Evolutionary conservation across 2,888 invertebrate species (phyloP), one percentile per base, ranked within the genome.

Genomic region (Baccha elongata): DNA sequence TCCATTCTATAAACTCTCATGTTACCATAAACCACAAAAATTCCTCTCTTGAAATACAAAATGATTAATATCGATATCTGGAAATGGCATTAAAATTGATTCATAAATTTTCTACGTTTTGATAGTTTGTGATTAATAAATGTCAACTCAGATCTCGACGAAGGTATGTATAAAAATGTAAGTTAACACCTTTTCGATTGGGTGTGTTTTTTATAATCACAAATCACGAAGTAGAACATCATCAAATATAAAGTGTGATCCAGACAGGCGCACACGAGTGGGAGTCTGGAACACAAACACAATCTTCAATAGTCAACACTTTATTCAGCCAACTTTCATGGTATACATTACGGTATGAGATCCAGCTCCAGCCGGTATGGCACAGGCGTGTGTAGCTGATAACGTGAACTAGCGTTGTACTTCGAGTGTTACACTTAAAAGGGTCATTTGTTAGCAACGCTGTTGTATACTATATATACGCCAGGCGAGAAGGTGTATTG

Each of bases 391-490:
- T 68, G 23, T 48, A 68, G 32, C 65, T 78, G 83, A 83, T 83
- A 83, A 78, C 44, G 46, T 53, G 52, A 67, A 68, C 73, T 68
- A 68, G 72, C 68, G n/a, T 68, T 83, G 83, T 83, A 78, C 83
- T 73, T 68, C 11, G 72, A 83, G 76, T 83, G 83, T 83, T 83
- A 83, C 83, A 83, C 73, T 83, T 83, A 83, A 83, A 83, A 83
- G 83, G 83, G 83, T 83, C 76, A 83, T 83, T 83, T 83, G 76
- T 83, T 76, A 78, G 37, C 60, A 35, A 15, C n/a, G 42, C n/a
- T 32, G 29, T 46, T 13, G 26, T 23, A 29, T 19, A 55, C 44
- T 23, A 23, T 23, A 32, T 32, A 32, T 4, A 32, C 64, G 11
- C 40, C 15, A 40, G 7, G 6, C 19, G 7, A 42, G 55, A 32